Evolutionary conservation across 2,888 invertebrate species (phyloP).

Genomic region (Agrenia bidenticulata): DNA sequence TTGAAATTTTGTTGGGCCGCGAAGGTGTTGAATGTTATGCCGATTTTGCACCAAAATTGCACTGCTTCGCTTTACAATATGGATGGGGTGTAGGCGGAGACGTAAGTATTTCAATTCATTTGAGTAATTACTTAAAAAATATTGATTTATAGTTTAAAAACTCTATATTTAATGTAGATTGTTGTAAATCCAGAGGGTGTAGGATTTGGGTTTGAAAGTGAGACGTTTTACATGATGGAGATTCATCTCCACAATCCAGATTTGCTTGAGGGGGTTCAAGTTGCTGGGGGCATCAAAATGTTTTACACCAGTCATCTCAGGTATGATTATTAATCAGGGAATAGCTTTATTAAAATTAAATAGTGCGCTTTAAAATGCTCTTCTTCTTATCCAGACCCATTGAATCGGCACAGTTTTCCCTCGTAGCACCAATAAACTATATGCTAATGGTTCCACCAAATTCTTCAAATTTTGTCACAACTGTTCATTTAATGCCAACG

Average conservation of each 20-base stretch:
- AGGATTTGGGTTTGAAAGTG: constrained; percentile 72
- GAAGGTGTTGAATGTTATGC: constrained; percentile 44
- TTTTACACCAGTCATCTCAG: constrained; percentile 43
- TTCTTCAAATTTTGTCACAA: constrained; percentile 74
- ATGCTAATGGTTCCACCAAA: constrained; percentile 81
- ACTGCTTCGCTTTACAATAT: constrained; percentile 26
- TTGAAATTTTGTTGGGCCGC: no score
- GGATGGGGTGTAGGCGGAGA: constrained; percentile 28
- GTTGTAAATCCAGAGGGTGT: constrained; percentile 70
- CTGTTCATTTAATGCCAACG: constrained; percentile 77
- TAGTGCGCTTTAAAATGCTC: constrained; percentile 2
- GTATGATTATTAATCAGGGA: constrained; percentile 23
- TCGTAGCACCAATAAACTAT: constrained; percentile 40
- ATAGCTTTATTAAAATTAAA: no score
- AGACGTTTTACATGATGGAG: constrained; percentile 85
- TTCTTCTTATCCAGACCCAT: background rate
- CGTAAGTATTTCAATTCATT: background rate
- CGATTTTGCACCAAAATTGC: constrained; percentile 37
- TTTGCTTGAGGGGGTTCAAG: constrained; percentile 27
- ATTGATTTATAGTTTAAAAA: background rate
- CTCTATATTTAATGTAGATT: constrained; percentile 64
- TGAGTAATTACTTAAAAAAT: background rate
- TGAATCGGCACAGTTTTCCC: constrained; percentile 69
- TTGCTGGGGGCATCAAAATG: constrained; percentile 43
- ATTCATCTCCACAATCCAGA: constrained; percentile 80